Evolutionary conservation across 2,888 invertebrate genomes (phyloP), one percentile per base, ranked within the genome.

Genomic region (Axea sp.): DNA sequence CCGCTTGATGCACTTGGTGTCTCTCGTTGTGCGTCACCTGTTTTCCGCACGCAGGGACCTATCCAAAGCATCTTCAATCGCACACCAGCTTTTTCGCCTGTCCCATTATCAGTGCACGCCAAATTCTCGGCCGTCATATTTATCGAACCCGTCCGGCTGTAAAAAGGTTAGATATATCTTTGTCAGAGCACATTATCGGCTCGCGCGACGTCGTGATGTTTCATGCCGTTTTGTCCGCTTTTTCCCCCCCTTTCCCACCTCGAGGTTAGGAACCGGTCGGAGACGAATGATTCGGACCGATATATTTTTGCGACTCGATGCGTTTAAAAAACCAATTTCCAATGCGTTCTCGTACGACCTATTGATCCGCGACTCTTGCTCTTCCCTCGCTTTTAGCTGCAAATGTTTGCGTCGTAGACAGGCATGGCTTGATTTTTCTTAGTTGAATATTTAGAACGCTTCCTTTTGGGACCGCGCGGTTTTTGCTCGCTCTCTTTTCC

Each of bases 141-240:
- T 62, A 62, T 71, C 33, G 71, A 71, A 62, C 62, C 41, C 39
- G 28, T 35, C n/a, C 24, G 24, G 33, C 62, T 59, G 43, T 59
- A 30, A 51, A 59, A 62, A 65, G 59, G 64, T 72, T 53, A 65
- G 71, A 41, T 37, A 65, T 59, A 30, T 49, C 28, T 37, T 53
- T 37, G 17, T 51, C 28, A 30, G 19, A 59, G 39, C 41, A 68
- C 57, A 30, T 49, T 39, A 39, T 57, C 30, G 19, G 24, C 37
- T 14, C 28, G 26, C 1, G 26, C 2, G 28, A 8, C 9, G 17
- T 26, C 8, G 26, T 5, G 9, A 17, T 3, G n/a, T 7, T 35
- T 35, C 6, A 14, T n/a, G n/a, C n/a, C n/a, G n/a, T n/a, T n/a
- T n/a, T n/a, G n/a, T n/a, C n/a, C n/a, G n/a, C n/a, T n/a, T n/a